Evolutionary conservation across 2,888 invertebrate genomes (phyloP).

Genomic region (Steinernema scapterisci): DNA sequence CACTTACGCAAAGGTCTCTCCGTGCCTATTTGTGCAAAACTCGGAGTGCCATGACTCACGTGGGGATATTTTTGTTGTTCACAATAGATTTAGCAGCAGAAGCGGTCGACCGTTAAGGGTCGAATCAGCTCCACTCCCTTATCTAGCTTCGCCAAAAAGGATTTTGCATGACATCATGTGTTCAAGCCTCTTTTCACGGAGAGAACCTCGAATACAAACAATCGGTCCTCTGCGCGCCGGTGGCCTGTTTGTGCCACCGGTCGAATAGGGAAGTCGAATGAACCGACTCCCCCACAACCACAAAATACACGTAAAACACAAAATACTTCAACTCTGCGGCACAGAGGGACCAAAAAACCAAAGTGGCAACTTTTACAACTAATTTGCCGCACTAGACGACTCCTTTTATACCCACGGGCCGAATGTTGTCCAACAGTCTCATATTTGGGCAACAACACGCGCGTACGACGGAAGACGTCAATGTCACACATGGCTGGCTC

Average conservation of each 20-base stretch:
- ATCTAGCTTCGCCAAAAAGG: neutral
- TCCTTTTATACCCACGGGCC: slow-evolving; percentile 4
- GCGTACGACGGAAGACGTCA: slow-evolving; percentile 4
- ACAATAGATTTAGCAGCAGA: neutral
- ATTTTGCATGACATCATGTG: neutral
- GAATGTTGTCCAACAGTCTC: neutral
- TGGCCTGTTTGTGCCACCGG: slow-evolving; percentile 15
- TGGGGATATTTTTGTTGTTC: neutral
- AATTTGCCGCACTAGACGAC: neutral
- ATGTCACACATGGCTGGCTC: neutral
- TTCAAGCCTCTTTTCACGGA: neutral
- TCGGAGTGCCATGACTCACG: neutral
- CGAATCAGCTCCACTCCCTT: neutral
- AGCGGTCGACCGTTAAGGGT: neutral
- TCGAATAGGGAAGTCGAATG: neutral
- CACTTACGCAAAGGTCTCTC: neutral
- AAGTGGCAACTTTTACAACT: neutral
- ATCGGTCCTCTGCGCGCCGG: neutral
- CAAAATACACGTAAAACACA: neutral
- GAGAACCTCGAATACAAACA: slow-evolving; percentile 17
- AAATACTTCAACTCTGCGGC: neutral
- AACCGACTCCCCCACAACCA: neutral
- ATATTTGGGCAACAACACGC: slow-evolving; percentile 15
- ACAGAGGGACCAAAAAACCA: neutral
- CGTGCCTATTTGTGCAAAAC: slow-evolving; percentile 13